Base-by-base conservation (phyloP, 2,888 invertebrate genomes). In the Yponomeuta plumbellus region DNA sequence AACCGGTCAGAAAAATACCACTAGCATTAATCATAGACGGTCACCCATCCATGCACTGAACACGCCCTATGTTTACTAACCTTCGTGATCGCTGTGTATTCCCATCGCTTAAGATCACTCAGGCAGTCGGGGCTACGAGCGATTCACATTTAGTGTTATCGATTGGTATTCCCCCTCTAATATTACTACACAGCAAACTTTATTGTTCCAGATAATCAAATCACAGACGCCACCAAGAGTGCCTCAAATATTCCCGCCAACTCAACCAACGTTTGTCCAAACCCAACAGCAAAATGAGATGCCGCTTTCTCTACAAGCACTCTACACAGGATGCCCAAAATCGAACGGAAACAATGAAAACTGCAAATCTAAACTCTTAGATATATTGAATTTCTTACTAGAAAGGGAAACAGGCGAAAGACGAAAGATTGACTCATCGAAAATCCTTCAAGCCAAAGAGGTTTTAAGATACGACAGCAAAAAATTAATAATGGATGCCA, bases 231-330 rank as follows among this genome's bases (percentile, higher is more conserved):
- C 63, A 22, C 63, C 63, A 13, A 63, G 40, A 63, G 63, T 63
- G 20, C 63, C 63, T 17, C 63, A 63, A 26, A 39, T 63, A 40
- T 63, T 63, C 40, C 63, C 22, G 13, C 63, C 40, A 21, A 63
- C 34, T 8, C 26, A 61, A 10, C 61, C 26, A 61, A 22, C n/a
- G 13, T 44, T 40, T n/a, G 44, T 44, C 1, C 44, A 63, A 40
- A 63, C 40, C 4, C 61, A 23, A 34, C 39, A 40, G 40, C 63
- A 21, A 20, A 20, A 40, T 17, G 63, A 22, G 20, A 20, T 63
- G n/a, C 63, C 63, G 10, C 40, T 63, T 22, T 44, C 63, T 17
- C 11, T 63, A 22, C 39, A 63, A 44, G 63, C 63, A 22, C 22
- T 63, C 20, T n/a, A 40, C 11, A 22, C 63, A 3, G 63, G 11